phyloP scores from a whole-genome alignment of 2,113 vertebrate species.

The Crotalus helleri region DNA sequence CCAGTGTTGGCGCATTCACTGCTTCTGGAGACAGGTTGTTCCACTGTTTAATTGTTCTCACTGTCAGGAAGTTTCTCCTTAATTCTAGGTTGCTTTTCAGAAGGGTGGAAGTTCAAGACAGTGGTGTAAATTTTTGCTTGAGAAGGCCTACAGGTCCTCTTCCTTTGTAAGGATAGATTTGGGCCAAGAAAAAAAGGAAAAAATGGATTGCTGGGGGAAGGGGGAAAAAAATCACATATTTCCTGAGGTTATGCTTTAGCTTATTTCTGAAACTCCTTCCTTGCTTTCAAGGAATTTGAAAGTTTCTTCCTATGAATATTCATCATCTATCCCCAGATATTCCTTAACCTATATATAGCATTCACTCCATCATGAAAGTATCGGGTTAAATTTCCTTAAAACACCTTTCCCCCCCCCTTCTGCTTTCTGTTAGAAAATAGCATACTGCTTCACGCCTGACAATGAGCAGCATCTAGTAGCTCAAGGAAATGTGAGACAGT shows the following conservation, averaged over 20 bases:
- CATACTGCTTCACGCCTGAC: slow-evolving; percentile 93
- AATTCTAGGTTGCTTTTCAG: too few relatives aligned
- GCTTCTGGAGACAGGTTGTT: too few relatives aligned
- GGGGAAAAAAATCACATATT: background rate
- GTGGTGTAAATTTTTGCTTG: background rate
- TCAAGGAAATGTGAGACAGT: slow-evolving; percentile 88
- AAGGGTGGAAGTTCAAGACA: background rate
- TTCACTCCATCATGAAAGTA: slow-evolving; percentile 3
- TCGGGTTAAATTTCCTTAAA: background rate
- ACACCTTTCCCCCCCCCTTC: slow-evolving; percentile 26
- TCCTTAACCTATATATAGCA: background rate
- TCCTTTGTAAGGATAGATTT: too few relatives aligned
- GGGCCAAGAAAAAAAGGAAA: background rate
- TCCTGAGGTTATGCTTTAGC: background rate
- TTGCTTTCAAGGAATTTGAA: background rate
- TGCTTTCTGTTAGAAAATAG: slow-evolving; percentile 80
- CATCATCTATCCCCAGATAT: background rate
- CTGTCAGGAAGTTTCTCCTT: too few relatives aligned
- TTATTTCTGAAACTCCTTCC: background rate
- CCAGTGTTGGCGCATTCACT: too few relatives aligned
- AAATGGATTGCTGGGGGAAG: background rate
- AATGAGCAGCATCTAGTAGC: slow-evolving; percentile 90
- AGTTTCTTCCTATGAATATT: background rate
- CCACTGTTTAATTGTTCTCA: too few relatives aligned
- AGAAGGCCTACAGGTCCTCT: background rate